A percentile compares a stretch with the other conserved stretches of the same genome.
Conservation (phyloP, 2,888 invertebrate genomes). For the Trichopoda pennipes region DNA sequence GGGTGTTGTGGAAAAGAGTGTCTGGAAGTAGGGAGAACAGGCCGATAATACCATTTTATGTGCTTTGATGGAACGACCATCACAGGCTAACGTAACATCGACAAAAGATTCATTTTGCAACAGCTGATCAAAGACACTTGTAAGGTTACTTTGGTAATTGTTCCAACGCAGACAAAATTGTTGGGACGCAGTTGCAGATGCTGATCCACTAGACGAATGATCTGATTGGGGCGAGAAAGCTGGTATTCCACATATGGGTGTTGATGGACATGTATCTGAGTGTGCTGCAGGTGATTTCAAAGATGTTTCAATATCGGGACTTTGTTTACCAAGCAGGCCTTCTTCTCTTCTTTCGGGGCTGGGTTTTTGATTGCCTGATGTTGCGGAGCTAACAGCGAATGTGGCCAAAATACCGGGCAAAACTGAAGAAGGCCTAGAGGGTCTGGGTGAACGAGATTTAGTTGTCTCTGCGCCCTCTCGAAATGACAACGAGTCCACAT, state of each 20-base stretch:
- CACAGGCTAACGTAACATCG: slow-evolving; percentile 95
- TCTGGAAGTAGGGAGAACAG: slow-evolving; percentile 96
- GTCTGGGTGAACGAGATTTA: slow-evolving; percentile 55
- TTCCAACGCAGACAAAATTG: slow-evolving; percentile 96
- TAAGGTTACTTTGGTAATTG: slow-evolving; percentile 94
- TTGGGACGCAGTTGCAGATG: slow-evolving; percentile 81
- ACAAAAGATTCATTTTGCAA: slow-evolving; percentile 94
- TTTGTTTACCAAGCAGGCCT: background rate
- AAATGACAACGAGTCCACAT: slow-evolving; percentile 57
- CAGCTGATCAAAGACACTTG: slow-evolving; percentile 91
- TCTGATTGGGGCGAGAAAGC: slow-evolving; percentile 68
- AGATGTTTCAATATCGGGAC: slow-evolving; percentile 7
- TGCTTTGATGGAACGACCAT: slow-evolving; percentile 93
- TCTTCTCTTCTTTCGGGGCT: slow-evolving; percentile 36
- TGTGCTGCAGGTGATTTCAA: slow-evolving; percentile 40
- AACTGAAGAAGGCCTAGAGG: slow-evolving; percentile 49
- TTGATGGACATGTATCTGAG: slow-evolving; percentile 32
- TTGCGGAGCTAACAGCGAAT: slow-evolving; percentile 11
- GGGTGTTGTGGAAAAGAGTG: slow-evolving; percentile 94
- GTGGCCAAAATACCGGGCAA: slow-evolving; percentile 44
- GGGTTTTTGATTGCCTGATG: background rate
- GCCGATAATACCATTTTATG: slow-evolving; percentile 97
- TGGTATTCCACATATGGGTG: slow-evolving; percentile 54
- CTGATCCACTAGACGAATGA: slow-evolving; percentile 66
- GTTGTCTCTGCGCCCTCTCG: slow-evolving; percentile 64